These are phyloP conservation scores for Borostomias antarcticus DNA, from an alignment of 2,797 vertebrate species.

Conservation along the genomic window DNA sequence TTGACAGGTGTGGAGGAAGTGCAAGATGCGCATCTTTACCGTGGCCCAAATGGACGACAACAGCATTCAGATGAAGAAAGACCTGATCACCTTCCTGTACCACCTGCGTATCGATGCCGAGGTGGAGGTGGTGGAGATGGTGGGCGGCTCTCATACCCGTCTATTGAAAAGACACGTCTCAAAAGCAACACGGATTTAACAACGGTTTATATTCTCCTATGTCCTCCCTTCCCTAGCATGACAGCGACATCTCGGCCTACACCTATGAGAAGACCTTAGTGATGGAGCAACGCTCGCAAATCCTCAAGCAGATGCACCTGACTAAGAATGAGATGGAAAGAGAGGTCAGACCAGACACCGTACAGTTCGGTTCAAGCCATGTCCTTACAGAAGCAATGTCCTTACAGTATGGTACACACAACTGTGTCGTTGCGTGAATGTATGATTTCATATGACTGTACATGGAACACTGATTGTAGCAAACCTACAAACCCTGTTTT, in stretches of 20 bases:
- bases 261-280: constrained; percentile 96
- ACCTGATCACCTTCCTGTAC: constrained; percentile 94
- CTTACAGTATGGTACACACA: no score
- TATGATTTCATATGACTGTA: background rate
- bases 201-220: constrained; percentile 7
- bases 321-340: constrained; percentile 96
- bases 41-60: constrained; percentile 99
- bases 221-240: constrained; percentile 74
- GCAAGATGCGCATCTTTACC: constrained; percentile 98
- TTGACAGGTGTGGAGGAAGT: constrained; percentile 94
- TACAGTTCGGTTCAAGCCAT: no score
- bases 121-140: constrained; percentile 99
- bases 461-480: background rate
- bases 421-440: no score
- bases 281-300: constrained; percentile 97
- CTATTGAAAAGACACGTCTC: no score
- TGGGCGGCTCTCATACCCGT: no score
- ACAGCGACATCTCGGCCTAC: constrained; percentile 94
- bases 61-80: constrained; percentile 99
- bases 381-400: no score
- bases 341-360: constrained; percentile 89
- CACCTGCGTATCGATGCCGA: constrained; percentile 92
- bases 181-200: background rate
- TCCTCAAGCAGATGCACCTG: constrained; percentile 98
- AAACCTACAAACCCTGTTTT: background rate